These are phyloP conservation scores for Microplitis mediator DNA, from an alignment of 1,140 invertebrate genomes.

Conservation along the genomic window DNA sequence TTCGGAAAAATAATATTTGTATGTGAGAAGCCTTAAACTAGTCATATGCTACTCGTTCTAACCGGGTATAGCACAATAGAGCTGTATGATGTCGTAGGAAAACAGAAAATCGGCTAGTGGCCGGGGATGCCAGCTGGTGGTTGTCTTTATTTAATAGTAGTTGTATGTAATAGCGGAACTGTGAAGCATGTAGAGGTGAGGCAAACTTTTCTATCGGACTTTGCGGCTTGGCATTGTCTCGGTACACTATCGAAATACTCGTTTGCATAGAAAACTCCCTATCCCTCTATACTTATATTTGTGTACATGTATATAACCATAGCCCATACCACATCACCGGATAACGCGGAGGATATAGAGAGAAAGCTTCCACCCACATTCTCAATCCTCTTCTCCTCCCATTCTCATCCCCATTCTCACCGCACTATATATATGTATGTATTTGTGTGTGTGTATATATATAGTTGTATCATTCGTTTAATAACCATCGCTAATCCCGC, in stretches of 20 bases:
- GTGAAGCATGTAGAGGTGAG: slow-evolving; percentile 10
- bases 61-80: too few species aligned
- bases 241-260: slow-evolving; percentile 37
- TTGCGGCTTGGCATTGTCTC: slow-evolving; percentile 29
- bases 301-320: too few species aligned
- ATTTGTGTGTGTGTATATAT: neutral
- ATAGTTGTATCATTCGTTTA: slow-evolving; percentile 42
- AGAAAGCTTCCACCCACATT: slow-evolving; percentile 9
- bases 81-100: too few species aligned
- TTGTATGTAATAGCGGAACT: too few species aligned
- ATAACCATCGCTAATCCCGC: slow-evolving; percentile 42
- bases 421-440: neutral
- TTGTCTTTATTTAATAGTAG: too few species aligned
- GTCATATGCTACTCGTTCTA: neutral
- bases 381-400: neutral
- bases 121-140: neutral
- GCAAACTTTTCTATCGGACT: slow-evolving; percentile 37
- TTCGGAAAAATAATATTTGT: neutral
- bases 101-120: too few species aligned
- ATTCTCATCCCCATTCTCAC: too few species aligned
- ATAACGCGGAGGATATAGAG: slow-evolving; percentile 27
- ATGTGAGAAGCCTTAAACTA: neutral
- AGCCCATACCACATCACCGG: neutral
- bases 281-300: slow-evolving; percentile 25
- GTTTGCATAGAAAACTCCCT: slow-evolving; percentile 36